Conservation (phyloP, 2,888 invertebrate genomes). For the Galerucella pusilla region DNA sequence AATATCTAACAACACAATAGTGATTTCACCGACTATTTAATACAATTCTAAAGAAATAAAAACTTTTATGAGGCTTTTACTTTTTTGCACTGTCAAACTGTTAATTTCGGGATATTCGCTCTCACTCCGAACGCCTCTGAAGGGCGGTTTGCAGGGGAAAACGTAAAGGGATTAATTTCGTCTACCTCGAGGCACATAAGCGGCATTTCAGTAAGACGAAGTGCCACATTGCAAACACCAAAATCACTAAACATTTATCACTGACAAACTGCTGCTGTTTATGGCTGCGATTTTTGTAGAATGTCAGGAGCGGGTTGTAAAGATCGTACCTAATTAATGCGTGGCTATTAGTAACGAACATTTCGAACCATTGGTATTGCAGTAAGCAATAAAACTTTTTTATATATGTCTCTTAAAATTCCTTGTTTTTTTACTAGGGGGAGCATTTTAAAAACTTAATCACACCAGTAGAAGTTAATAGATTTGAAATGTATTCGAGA, state of each 20-base stretch:
- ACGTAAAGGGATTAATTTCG: conserved; percentile 19
- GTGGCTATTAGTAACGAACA: conserved; percentile 4
- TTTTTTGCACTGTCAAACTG: background rate
- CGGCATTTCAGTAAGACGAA: conserved; percentile 17
- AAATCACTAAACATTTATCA: conserved; percentile 21
- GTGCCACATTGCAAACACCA: conserved; percentile 20
- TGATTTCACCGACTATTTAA: background rate
- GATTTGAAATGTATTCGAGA: too few species aligned
- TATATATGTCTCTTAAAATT: background rate
- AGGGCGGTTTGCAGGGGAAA: conserved; percentile 17
- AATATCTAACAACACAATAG: background rate
- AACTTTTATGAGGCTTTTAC: background rate
- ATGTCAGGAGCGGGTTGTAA: conserved; percentile 7
- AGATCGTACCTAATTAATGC: conserved; percentile 8
- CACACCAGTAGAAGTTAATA: too few species aligned
- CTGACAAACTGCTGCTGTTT: conserved; percentile 19
- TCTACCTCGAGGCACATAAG: conserved; percentile 21
- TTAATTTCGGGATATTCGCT: background rate
- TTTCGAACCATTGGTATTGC: background rate
- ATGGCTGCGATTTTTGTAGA: conserved; percentile 18
- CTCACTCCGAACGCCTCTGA: conserved; percentile 1
- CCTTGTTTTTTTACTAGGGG: too few species aligned
- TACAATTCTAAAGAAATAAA: background rate
- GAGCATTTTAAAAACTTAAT: too few species aligned
- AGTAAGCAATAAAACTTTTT: background rate